These are phyloP conservation scores for Argyresthia goedartella DNA, from an alignment of 2,888 invertebrate species.

Conservation along the genomic window DNA sequence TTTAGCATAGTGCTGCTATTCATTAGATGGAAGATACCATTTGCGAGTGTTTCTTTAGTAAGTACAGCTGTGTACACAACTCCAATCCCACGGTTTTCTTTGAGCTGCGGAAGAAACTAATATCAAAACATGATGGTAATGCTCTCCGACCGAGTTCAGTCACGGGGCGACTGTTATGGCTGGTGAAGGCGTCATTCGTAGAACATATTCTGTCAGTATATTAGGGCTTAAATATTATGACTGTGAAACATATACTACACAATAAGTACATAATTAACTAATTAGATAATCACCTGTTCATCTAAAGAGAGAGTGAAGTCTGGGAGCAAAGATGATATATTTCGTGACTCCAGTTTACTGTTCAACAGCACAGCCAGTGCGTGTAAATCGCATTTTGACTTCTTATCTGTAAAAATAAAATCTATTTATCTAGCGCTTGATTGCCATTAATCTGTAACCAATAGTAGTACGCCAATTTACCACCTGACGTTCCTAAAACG, in stretches of 20 bases:
- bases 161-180: too few species aligned
- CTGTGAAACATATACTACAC: too few species aligned
- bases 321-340: conserved; percentile 41
- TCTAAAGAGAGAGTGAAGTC: conserved; percentile 31
- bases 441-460: too few species aligned
- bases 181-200: too few species aligned
- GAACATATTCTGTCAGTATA: too few species aligned
- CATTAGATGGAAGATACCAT: conserved; percentile 77
- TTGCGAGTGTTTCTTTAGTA: conserved; percentile 74
- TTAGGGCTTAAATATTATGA: too few species aligned
- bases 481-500: too few species aligned
- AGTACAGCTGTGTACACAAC: conserved; percentile 82
- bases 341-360: conserved; percentile 28
- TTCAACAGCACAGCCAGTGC: conserved; percentile 36
- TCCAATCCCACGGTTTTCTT: conserved; percentile 65
- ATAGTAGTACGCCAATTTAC: too few species aligned
- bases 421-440: neutral
- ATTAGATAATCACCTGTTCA: conserved; percentile 28
- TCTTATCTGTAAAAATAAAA: conserved; percentile 20
- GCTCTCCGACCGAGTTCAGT: too few species aligned
- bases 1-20: conserved; percentile 77
- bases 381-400: conserved; percentile 21
- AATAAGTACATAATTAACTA: too few species aligned
- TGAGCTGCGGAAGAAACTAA: conserved; percentile 28
- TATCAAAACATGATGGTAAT: too few species aligned